These are phyloP conservation scores for Tromatobia lineatoria DNA, from an alignment of 2,888 invertebrate species.

Conservation along the genomic window DNA sequence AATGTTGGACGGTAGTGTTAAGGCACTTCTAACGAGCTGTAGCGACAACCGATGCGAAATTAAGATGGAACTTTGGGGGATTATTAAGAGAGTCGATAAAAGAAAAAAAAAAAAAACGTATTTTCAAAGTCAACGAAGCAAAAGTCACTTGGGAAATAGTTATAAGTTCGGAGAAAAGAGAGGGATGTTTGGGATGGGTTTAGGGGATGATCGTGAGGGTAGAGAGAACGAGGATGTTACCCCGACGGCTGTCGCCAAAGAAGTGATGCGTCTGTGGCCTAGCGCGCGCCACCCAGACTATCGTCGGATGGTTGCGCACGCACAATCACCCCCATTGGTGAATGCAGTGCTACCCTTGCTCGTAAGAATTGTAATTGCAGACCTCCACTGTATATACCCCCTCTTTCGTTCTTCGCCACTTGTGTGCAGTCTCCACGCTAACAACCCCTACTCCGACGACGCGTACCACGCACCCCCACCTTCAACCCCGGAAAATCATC, in stretches of 20 bases:
- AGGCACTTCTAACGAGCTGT: constrained; percentile 75
- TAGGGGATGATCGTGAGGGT: constrained; percentile 64
- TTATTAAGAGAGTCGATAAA: not conserved
- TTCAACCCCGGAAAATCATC: not conserved
- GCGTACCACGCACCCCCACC: constrained; percentile 37
- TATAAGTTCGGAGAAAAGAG: constrained; percentile 37
- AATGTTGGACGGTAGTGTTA: constrained; percentile 78
- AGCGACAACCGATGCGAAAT: constrained; percentile 75
- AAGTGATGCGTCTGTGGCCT: constrained; percentile 83
- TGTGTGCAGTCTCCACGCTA: not conserved
- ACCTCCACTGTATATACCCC: constrained; percentile 7
- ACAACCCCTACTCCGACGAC: constrained; percentile 19
- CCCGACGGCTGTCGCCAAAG: constrained; percentile 84
- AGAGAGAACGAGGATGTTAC: constrained; percentile 82
- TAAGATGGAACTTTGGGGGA: not conserved
- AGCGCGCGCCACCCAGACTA: constrained; percentile 80
- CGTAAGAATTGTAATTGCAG: constrained; percentile 71
- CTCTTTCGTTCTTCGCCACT: not conserved
- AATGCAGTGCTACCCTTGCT: constrained; percentile 61
- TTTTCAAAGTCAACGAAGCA: constrained; percentile 22
- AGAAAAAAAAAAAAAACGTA: constrained; percentile 17
- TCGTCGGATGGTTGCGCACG: constrained; percentile 69
- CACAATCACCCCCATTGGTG: constrained; percentile 72
- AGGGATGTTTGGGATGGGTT: constrained; percentile 58
- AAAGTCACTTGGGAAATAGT: constrained; percentile 61